Conservation (phyloP, 2,888 invertebrate genomes). For the Lasius platythorax region DNA sequence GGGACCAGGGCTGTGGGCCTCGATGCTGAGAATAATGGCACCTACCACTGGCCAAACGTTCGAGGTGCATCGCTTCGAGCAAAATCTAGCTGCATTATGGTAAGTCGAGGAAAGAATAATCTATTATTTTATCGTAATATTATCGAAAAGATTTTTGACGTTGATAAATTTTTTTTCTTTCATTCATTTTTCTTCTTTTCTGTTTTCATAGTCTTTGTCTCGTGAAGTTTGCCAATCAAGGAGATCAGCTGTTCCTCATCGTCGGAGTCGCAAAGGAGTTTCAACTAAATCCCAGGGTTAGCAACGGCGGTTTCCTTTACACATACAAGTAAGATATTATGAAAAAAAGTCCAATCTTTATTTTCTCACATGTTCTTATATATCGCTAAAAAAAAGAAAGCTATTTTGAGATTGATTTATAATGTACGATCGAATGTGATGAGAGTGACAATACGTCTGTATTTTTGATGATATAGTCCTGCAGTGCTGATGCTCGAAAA, state of each 20-base stretch:
- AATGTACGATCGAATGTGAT: constrained; percentile 78
- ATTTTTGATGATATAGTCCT: constrained; percentile 82
- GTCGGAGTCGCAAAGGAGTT: constrained; percentile 97
- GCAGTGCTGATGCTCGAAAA: constrained; percentile 84
- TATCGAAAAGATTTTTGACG: neutral
- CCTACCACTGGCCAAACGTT: constrained; percentile 93
- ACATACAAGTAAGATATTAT: constrained; percentile 90
- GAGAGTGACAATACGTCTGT: constrained; percentile 80
- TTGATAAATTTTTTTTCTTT: constrained; percentile 3
- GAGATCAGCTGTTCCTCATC: constrained; percentile 88
- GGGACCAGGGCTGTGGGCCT: constrained; percentile 98
- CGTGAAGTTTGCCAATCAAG: constrained; percentile 91
- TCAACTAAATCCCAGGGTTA: constrained; percentile 94
- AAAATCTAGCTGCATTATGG: constrained; percentile 98
- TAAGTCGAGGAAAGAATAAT: constrained; percentile 75
- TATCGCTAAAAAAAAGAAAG: too few relatives aligned
- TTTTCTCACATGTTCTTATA: neutral
- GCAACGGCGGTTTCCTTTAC: constrained; percentile 94
- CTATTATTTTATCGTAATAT: neutral
- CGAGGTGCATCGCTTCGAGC: constrained; percentile 93
- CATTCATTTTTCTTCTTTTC: neutral
- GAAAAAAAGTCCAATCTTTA: neutral
- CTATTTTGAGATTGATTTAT: neutral
- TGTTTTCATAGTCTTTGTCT: constrained; percentile 89
- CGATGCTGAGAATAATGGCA: constrained; percentile 94